Evolutionary conservation across 2,113 vertebrate species (phyloP), one percentile per base, ranked within the genome.

Genomic region (Perca fluviatilis): DNA sequence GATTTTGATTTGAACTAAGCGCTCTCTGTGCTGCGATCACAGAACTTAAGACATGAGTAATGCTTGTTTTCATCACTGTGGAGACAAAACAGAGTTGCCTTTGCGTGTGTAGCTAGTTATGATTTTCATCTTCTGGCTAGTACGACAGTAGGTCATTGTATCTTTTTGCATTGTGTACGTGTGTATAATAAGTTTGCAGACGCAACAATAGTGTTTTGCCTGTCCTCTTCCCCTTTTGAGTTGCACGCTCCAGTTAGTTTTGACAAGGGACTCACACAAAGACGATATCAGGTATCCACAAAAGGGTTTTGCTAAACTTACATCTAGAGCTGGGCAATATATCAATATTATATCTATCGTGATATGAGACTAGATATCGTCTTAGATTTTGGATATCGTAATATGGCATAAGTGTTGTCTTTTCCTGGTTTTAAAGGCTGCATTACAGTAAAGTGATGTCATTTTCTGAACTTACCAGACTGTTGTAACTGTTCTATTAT

Each of bases 191-290:
- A 16, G 9, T 66, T 62, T 78, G 56, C 36, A 50, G 50, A 23
- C 15, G 56, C 77, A 77, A 89, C 85, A 87, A 71, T 75, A 21
- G 43, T 54, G n/a, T 78, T 72, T 50, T n/a, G 25, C 53, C 11
- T 79, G 30, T 51, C 23, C 27, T 68, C 64, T 78, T 78, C 56
- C 74, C n/a, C 33, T 73, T 30, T 83, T 60, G 43, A 0, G 4
- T 36, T 10, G 14, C 18, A 43, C 18, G 15, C 56, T 58, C 50
- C 8, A 7, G 10, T 61, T 19, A 51, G n/a, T 73, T 77, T 73
- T 56, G 63, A 80, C 53, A 70, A 46, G 58, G 4, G 10, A 21
- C 33, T 47, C 14, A 11, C 36, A 56, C 1, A 4, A 64, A 65
- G 63, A 57, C 56, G 47, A 69, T 47, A 33, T 1, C 27, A 79